These are phyloP conservation scores for Eupsilia transversa DNA, from an alignment of 2,888 invertebrate species.

Conservation along the genomic window DNA sequence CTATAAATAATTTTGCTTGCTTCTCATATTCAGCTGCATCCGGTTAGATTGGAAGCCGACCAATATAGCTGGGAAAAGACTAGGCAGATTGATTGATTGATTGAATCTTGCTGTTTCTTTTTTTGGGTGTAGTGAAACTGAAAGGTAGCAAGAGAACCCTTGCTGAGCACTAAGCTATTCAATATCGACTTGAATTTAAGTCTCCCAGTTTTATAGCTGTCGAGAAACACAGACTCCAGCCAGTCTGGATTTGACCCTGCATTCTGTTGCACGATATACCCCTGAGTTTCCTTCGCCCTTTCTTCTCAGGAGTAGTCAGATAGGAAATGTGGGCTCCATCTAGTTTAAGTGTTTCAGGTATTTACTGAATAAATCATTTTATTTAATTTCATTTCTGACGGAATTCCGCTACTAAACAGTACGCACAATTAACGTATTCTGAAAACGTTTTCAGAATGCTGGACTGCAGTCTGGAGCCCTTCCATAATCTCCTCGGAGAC, in stretches of 20 bases:
- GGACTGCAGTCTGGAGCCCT: constrained; percentile 83
- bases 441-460: constrained; percentile 74
- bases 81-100: not conserved
- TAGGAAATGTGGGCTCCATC: not conserved
- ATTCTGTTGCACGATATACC: not conserved
- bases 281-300: not conserved
- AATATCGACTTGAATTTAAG: too few species aligned
- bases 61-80: not conserved
- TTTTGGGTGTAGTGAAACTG: not conserved
- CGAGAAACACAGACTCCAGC: not conserved
- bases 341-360: not conserved
- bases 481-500: constrained; percentile 83
- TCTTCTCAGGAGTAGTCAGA: not conserved
- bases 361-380: not conserved
- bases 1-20: not conserved
- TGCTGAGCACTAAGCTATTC: too few species aligned
- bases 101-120: not conserved
- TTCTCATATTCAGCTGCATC: not conserved
- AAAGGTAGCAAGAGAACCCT: too few species aligned
- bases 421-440: not conserved
- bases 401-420: not conserved
- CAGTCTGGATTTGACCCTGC: not conserved
- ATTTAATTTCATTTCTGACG: not conserved
- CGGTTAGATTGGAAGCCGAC: too few species aligned
- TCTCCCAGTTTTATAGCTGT: too few species aligned